Evolutionary conservation across 2,888 invertebrate genomes (phyloP).

Genomic region (Drosophila mulleri): DNA sequence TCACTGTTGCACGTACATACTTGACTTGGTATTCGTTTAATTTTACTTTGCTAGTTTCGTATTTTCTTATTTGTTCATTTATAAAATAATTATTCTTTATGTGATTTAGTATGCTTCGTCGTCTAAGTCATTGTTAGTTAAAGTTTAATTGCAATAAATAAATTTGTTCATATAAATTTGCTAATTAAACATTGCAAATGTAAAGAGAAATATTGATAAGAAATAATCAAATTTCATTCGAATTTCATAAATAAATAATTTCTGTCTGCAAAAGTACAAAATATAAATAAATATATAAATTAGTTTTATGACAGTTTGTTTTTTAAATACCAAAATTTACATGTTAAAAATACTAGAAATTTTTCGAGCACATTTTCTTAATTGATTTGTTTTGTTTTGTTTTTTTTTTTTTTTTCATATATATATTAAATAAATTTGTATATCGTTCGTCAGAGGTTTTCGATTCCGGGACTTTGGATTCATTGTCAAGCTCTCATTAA

Average conservation of each 20-base stretch:
- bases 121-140: constrained; percentile 74
- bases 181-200: constrained; percentile 35
- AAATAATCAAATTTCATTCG: constrained; percentile 13
- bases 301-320: constrained; percentile 15
- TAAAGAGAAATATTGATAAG: constrained; percentile 8
- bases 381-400: not conserved
- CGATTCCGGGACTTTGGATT: constrained; percentile 43
- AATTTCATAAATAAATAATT: constrained; percentile 24
- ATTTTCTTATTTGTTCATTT: constrained; percentile 57
- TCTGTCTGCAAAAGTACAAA: not conserved
- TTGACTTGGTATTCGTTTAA: constrained; percentile 70
- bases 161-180: constrained; percentile 38
- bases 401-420: not conserved
- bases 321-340: constrained; percentile 42
- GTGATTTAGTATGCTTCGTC: constrained; percentile 70
- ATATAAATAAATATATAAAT: constrained; percentile 26
- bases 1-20: constrained; percentile 66
- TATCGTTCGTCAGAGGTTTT: constrained; percentile 26
- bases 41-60: constrained; percentile 73
- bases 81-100: constrained; percentile 67
- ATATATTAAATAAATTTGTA: constrained; percentile 39
- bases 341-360: constrained; percentile 53
- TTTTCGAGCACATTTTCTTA: constrained; percentile 53
- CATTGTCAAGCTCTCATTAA: constrained; percentile 70
- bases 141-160: constrained; percentile 64